Base-by-base conservation (phyloP, 2,888 invertebrate genomes). In the Aphidoletes aphidimyza region DNA sequence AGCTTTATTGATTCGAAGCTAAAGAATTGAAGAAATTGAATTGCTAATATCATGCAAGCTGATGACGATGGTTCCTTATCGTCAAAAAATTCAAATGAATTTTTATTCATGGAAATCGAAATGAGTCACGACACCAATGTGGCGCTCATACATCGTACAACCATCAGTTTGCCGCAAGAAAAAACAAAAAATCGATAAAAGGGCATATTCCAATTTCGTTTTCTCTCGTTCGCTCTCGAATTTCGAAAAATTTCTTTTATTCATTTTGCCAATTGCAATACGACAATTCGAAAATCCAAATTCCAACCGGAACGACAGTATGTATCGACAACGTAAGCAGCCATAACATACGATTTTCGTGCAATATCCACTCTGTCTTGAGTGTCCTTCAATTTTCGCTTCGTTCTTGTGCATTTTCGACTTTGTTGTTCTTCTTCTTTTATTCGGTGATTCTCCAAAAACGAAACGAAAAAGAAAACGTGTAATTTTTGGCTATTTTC, bases 151-250 rank as follows among this genome's bases (percentile, higher is more conserved):
- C n/a, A n/a, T n/a, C n/a, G 69, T 30, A 69, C 30, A 69, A 30
- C 69, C 69, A 30, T 69, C 26, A 22, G n/a, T n/a, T n/a, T n/a
- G n/a, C n/a, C n/a, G n/a, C n/a, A n/a, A n/a, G n/a, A n/a, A n/a
- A 6, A n/a, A 54, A 26, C 54, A n/a, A 69, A 26, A 69, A 69
- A 69, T 69, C 69, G 34, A 69, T 69, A 69, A 69, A 69, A 69
- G 69, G 30, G 69, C 30, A 69, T 30, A 30, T 69, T 69, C 69
- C 9, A 26, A 69, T 69, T 69, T 69, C 22, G n/a, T n/a, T n/a
- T n/a, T n/a, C 30, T 5, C 30, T 69, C 69, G 2, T 0, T 69
- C 30, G 30, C 69, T 30, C 22, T 54, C 22, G 22, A 54, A 11
- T 69, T 69, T 30, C 30, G n/a, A n/a, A n/a, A n/a, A n/a, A n/a